These are phyloP conservation scores for Grammomys surdaster DNA, from an alignment of 2,113 vertebrate species.

Conservation along the genomic window DNA sequence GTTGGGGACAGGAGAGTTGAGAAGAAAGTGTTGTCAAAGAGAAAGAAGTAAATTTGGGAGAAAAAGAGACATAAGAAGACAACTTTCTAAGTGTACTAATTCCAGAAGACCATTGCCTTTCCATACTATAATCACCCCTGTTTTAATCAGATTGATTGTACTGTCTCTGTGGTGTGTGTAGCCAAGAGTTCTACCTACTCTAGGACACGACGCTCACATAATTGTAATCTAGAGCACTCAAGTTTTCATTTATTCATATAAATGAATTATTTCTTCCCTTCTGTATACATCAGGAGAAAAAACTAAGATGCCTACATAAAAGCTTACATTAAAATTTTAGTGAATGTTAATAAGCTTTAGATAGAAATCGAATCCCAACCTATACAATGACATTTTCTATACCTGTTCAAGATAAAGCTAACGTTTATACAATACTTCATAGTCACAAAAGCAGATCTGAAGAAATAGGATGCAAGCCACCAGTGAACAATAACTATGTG, in stretches of 20 bases:
- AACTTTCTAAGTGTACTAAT: neutral
- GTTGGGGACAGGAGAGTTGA: neutral
- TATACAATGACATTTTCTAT: neutral
- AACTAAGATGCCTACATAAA: conserved; percentile 23
- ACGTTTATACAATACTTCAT: neutral
- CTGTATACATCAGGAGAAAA: neutral
- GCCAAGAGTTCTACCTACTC: neutral
- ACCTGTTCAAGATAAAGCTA: neutral
- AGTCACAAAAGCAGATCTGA: neutral
- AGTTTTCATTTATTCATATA: conserved; percentile 18
- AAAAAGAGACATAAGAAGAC: neutral
- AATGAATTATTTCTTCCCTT: neutral
- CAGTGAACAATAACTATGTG: neutral
- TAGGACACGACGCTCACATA: neutral
- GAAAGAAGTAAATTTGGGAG: neutral
- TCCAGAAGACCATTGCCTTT: neutral
- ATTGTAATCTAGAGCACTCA: neutral
- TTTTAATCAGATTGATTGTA: neutral
- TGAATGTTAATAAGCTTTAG: neutral
- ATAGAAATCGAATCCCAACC: neutral
- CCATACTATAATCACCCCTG: neutral
- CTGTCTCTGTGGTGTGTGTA: neutral
- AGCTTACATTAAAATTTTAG: conserved; percentile 13
- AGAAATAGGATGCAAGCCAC: conserved; percentile 8
- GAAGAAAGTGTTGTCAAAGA: neutral